Percentiles rank a stretch among this genome's conserved stretches.
phyloP scores from a whole-genome alignment of 2,888 invertebrate genomes.

The Phalangium opilio region DNA sequence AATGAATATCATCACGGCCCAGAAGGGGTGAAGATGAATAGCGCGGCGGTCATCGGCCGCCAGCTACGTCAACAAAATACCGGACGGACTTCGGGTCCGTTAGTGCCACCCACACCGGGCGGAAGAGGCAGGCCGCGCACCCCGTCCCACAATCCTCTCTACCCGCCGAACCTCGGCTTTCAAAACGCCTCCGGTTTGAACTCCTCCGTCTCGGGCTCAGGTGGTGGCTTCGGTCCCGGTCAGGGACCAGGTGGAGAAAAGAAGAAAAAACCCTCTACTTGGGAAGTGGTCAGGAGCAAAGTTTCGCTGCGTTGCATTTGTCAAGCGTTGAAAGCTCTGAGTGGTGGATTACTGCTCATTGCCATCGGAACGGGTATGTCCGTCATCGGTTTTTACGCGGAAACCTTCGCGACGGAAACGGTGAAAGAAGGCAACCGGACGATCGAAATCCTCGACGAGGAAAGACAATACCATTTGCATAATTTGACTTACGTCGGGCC shows the following conservation, averaged over 20 bases:
- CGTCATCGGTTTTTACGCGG: constrained; percentile 48
- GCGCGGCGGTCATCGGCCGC: constrained; percentile 23
- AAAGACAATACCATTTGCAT: constrained; percentile 45
- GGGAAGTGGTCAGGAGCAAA: constrained; percentile 35
- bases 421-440: constrained; percentile 21
- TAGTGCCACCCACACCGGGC: constrained; percentile 15
- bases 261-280: constrained; percentile 12
- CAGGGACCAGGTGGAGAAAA: constrained; percentile 17
- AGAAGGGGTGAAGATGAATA: constrained; percentile 16
- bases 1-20: no score
- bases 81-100: constrained; percentile 18
- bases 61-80: constrained; percentile 22
- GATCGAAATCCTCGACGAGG: constrained; percentile 24
- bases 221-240: constrained; percentile 10
- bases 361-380: constrained; percentile 82
- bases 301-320: constrained; percentile 78
- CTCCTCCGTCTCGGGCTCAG: constrained; percentile 2
- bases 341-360: constrained; percentile 72
- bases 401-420: constrained; percentile 25
- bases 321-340: constrained; percentile 84
- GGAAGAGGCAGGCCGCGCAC: constrained; percentile 19
- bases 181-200: constrained; percentile 10
- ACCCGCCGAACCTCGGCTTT: constrained; percentile 7
- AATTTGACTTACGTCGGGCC: constrained; percentile 92
- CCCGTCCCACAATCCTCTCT: constrained; percentile 18